Evolutionary conservation across 2,113 vertebrate species (phyloP).

Genomic region (Festucalex cinctus): DNA sequence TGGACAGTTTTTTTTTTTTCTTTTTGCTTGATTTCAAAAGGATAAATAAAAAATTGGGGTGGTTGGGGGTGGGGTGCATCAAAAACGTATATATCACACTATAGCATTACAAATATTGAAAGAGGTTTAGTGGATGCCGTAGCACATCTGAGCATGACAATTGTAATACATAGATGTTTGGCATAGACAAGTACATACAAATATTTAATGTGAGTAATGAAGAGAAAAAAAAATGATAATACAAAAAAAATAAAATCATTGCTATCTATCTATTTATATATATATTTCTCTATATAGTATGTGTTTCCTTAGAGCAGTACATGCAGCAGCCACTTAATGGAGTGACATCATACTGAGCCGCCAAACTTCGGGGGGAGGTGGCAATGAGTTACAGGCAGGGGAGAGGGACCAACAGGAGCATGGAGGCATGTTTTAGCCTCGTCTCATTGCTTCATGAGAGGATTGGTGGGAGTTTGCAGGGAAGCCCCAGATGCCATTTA

Average conservation of each 20-base stretch:
- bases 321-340: constrained; percentile 78
- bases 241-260: constrained; percentile 78
- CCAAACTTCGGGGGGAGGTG: constrained; percentile 64
- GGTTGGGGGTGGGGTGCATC: constrained; percentile 49
- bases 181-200: constrained; percentile 71
- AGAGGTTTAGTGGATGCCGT: constrained; percentile 70
- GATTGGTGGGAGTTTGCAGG: constrained; percentile 50
- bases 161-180: constrained; percentile 69
- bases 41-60: constrained; percentile 50
- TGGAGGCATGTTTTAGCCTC: constrained; percentile 46
- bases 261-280: constrained; percentile 78
- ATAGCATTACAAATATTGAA: constrained; percentile 78
- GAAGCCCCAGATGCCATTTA: constrained; percentile 33
- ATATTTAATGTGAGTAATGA: constrained; percentile 71
- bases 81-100: constrained; percentile 72
- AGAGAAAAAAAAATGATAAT: constrained; percentile 62
- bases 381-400: constrained; percentile 67
- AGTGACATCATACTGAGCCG: constrained; percentile 74
- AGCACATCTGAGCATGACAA: constrained; percentile 64
- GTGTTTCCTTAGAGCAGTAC: constrained; percentile 77
- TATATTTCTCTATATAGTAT: constrained; percentile 79
- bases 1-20: constrained; percentile 60
- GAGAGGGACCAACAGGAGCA: constrained; percentile 58
- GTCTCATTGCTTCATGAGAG: constrained; percentile 42
- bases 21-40: constrained; percentile 60